Evolutionary conservation across 2,888 invertebrate genomes (phyloP).

Genomic region (Morpho achilles): DNA sequence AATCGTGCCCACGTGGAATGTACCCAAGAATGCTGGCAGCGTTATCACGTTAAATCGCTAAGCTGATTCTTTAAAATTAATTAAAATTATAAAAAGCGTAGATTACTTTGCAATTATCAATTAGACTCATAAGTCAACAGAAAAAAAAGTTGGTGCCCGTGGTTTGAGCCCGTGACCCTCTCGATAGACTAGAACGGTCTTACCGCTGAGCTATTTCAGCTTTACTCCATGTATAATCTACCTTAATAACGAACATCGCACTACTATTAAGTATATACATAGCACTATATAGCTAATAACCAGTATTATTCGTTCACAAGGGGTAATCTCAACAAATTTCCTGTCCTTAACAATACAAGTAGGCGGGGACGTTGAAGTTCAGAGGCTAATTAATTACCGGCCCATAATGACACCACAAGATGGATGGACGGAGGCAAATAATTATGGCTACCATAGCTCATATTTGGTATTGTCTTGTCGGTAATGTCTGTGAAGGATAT

Average conservation of each 20-base stretch:
- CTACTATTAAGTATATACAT: too few relatives aligned
- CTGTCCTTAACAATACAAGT: slow-evolving; percentile 11
- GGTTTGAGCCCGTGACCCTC: too few relatives aligned
- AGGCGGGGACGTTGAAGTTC: slow-evolving; percentile 9
- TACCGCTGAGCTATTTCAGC: too few relatives aligned
- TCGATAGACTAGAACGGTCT: too few relatives aligned
- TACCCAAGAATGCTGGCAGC: too few relatives aligned
- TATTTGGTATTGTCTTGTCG: slow-evolving; percentile 23
- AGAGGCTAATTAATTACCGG: slow-evolving; percentile 21
- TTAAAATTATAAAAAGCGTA: too few relatives aligned
- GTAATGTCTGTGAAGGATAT: background rate
- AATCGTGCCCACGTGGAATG: too few relatives aligned
- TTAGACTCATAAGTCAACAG: too few relatives aligned
- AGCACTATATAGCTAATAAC: background rate
- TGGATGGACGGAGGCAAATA: slow-evolving; percentile 22
- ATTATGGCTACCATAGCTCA: slow-evolving; percentile 25
- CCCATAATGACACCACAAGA: slow-evolving; percentile 25
- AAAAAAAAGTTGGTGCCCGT: too few relatives aligned
- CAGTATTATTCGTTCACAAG: slow-evolving; percentile 4
- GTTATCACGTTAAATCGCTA: too few relatives aligned
- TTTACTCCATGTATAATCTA: background rate
- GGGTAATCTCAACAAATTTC: slow-evolving; percentile 5
- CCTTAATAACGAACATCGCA: background rate
- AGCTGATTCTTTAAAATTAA: too few relatives aligned
- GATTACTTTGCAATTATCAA: too few relatives aligned